Percentiles rank a stretch among this genome's conserved stretches.
These are phyloP conservation scores for western clawed frog (Xenopus tropicalis) DNA, from an alignment of 2,113 vertebrate genomes.

Conservation along the genomic window UCB_Xtro_10.0 CM004451.2:50854501-50855000, in stretches of 20 bases:
- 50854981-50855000: conserved; percentile 51
- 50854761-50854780: conserved; percentile 54
- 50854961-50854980: conserved; percentile 67
- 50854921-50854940: conserved; percentile 73
- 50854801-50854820: conserved; percentile 47
- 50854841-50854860: conserved; percentile 49
- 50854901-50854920: conserved; percentile 62
- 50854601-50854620: conserved; percentile 23
- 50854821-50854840: conserved; percentile 46
- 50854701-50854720: conserved; percentile 28
- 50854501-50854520: neutral
- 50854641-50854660: neutral
- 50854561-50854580: conserved; percentile 3
- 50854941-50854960: conserved; percentile 56
- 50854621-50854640: neutral
- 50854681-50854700: neutral
- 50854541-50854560: conserved; percentile 1
- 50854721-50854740: neutral
- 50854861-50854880: conserved; percentile 54
- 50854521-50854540: neutral
- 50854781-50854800: conserved; percentile 57
- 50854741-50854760: conserved; percentile 45
- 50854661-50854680: conserved; percentile 25
- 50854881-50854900: conserved; percentile 56
- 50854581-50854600: neutral